Evolutionary conservation across 2,888 invertebrate species (phyloP), one percentile per base, ranked within the genome.

Genomic region (Cryptus armator): DNA sequence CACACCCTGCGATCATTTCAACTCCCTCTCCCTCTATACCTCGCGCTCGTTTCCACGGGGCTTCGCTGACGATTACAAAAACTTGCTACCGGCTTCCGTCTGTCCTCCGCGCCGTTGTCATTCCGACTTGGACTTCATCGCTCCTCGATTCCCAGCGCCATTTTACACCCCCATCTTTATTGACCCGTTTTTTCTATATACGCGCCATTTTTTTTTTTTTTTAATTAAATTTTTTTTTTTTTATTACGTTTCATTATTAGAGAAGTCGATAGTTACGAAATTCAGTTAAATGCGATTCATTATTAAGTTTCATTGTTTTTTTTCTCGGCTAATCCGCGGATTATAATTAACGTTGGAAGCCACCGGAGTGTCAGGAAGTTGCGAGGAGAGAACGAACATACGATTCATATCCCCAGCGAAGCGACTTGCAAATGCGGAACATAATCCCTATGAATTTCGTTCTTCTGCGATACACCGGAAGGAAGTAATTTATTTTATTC

Each of bases 361-460:
- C 87, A 87, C 84, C 88, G 86, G 86, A 87, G 86, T 87, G 88
- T 9, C 88, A 88, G 85, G 86, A 87, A 89, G 88, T 24, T 24
- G 24, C 2, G 24, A 24, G 2, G 24, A 24, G 24, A 24, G 24
- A 24, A 24, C 24, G 87, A 89, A 90, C 84, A 66, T 74, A 90
- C 92, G 91, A 92, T 92, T 92, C 91, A 92, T 92, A 92, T 91
- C 91, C 91, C 86, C 92, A 90, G 91, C 91, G 83, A 91, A 80
- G 81, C 56, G 29, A 88, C 85, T 87, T 51, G 68, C 86, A 86
- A 89, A 87, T 86, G 88, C 86, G 85, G 82, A 71, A 85, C 86
- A 89, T 90, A 90, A 87, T 83, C 88, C 90, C 87, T 90, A 90
- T 90, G 90, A 89, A 89, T 89, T 87, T 64, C 53, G 72, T 68